Conservation (phyloP, 2,888 invertebrate species). For the Drosophila picticornis region DNA sequence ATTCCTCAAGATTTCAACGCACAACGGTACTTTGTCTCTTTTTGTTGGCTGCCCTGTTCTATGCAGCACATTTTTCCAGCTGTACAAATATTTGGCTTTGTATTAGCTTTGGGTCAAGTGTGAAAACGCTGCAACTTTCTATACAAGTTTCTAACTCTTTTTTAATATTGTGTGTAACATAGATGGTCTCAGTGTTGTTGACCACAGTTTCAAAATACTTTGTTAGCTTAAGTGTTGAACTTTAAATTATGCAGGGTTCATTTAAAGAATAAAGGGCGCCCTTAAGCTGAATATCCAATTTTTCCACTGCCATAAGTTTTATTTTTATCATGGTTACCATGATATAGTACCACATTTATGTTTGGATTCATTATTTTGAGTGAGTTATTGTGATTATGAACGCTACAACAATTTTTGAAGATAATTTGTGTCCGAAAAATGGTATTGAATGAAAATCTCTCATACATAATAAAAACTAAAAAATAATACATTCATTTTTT, state of each 20-base stretch:
- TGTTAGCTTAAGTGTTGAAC: background rate
- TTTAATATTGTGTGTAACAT: background rate
- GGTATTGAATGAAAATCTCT: background rate
- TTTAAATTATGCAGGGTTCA: constrained; percentile 1
- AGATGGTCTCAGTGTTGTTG: background rate
- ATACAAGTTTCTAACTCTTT: constrained; percentile 22
- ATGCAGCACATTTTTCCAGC: constrained; percentile 51
- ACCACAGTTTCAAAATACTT: background rate
- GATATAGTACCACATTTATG: background rate
- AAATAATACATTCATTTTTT: background rate
- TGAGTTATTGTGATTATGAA: background rate
- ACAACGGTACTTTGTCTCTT: constrained; percentile 54
- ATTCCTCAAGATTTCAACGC: constrained; percentile 48
- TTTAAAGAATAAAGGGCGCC: background rate
- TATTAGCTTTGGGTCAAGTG: constrained; percentile 62
- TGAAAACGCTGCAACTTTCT: constrained; percentile 50
- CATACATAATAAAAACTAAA: background rate
- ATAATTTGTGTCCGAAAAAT: background rate
- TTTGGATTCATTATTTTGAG: background rate
- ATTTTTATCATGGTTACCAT: background rate
- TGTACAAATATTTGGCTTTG: constrained; percentile 63
- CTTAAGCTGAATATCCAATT: background rate
- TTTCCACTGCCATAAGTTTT: background rate
- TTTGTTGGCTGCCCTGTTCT: constrained; percentile 23
- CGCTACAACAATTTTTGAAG: background rate